phyloP scores from a whole-genome alignment of 2,888 invertebrate genomes.

The Uropetala carovei region DNA sequence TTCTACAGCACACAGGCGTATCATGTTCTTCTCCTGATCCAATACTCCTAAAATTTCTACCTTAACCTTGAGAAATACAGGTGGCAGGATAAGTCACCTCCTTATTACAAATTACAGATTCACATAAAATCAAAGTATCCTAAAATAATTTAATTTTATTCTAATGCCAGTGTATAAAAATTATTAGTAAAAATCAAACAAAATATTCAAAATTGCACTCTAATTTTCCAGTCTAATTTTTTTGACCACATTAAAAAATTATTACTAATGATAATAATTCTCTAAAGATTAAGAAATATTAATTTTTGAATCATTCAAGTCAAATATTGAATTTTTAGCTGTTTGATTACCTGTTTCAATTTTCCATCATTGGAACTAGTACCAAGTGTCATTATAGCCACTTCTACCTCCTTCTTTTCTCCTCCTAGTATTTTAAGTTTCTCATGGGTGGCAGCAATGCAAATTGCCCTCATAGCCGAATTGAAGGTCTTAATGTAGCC shows the following conservation, averaged over 20 bases:
- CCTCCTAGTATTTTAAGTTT: conserved; percentile 87
- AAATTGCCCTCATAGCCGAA: conserved; percentile 85
- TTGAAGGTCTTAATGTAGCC: conserved; percentile 82
- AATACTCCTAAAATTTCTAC: conserved; percentile 91
- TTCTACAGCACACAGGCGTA: conserved; percentile 89
- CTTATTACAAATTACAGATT: too few species aligned
- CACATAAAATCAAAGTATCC: too few species aligned
- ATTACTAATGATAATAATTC: conserved; percentile 27
- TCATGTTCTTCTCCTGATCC: conserved; percentile 84
- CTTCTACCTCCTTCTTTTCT: conserved; percentile 82
- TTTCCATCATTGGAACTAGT: conserved; percentile 89
- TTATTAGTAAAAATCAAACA: too few species aligned
- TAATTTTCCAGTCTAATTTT: conserved; percentile 18
- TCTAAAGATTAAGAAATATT: conserved; percentile 62
- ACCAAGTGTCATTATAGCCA: conserved; percentile 91
- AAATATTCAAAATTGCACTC: too few species aligned
- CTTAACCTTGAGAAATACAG: conserved; percentile 77
- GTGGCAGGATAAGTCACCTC: too few species aligned
- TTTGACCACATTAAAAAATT: too few species aligned
- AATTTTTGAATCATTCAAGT: not conserved
- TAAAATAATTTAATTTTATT: too few species aligned
- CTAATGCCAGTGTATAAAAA: too few species aligned
- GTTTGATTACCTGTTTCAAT: conserved; percentile 76
- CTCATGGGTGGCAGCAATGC: conserved; percentile 88
- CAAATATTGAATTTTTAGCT: not conserved